Evolutionary conservation across 1,140 invertebrate species (phyloP).

Genomic region (Ostrea edulis): DNA sequence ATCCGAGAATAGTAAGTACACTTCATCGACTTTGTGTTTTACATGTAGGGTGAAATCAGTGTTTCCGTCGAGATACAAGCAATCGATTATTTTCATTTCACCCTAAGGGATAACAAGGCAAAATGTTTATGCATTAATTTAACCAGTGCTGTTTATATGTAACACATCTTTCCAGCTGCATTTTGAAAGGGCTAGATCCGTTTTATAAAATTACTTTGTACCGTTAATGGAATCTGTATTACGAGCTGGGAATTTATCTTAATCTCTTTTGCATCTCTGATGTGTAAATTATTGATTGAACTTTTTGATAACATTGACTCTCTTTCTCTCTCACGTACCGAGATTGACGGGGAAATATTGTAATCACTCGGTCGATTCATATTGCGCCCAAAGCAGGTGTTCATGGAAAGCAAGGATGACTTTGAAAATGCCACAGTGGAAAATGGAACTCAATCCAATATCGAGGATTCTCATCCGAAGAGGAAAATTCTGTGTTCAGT

Average conservation of each 20-base stretch:
- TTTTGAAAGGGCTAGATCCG: neutral
- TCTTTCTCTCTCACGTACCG: neutral
- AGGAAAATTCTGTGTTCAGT: slow-evolving; percentile 23
- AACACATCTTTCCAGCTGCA: neutral
- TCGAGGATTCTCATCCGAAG: neutral
- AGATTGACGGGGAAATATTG: neutral
- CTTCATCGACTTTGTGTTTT: too few relatives aligned
- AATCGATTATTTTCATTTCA: neutral
- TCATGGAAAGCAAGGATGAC: neutral
- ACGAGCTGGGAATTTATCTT: neutral
- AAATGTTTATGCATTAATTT: neutral
- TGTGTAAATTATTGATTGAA: neutral
- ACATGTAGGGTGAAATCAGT: too few relatives aligned
- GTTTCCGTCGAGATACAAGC: neutral
- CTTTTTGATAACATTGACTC: neutral
- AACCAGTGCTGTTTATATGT: neutral
- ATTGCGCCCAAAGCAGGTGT: neutral
- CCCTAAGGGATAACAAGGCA: neutral
- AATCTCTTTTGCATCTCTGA: neutral
- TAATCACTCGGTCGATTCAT: neutral
- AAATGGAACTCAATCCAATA: neutral
- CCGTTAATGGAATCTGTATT: neutral
- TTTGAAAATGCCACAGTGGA: neutral
- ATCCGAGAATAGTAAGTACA: too few relatives aligned
- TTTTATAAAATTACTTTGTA: neutral